Percentiles rank a stretch among this genome's conserved stretches.
Conservation (phyloP, 2,113 vertebrate genomes). For the Trogon melanurus region DNA sequence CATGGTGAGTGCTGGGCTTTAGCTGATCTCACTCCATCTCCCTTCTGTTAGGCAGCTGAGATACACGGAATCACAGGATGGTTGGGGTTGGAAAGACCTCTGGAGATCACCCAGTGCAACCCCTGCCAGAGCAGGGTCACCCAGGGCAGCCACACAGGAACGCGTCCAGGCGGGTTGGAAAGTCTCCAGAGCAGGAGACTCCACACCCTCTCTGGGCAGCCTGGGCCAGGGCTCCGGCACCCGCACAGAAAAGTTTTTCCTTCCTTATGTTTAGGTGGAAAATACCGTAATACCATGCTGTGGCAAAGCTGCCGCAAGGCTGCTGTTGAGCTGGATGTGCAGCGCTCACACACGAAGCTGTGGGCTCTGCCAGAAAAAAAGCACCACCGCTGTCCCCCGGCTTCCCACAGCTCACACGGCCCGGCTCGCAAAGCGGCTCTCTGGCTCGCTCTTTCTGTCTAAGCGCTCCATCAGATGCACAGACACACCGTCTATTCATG, state of each 20-base stretch:
- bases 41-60: neutral
- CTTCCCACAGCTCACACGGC: rapidly evolving
- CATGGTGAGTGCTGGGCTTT: neutral
- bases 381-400: neutral
- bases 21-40: neutral
- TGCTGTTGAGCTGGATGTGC: neutral
- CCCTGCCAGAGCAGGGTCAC: too few species aligned
- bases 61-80: too few species aligned
- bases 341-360: rapidly evolving
- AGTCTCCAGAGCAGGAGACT: too few species aligned
- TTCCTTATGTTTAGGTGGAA: too few species aligned
- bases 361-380: neutral
- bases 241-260: too few species aligned
- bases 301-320: neutral
- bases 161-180: too few species aligned
- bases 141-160: too few species aligned
- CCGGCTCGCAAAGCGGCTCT: neutral
- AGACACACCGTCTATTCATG: neutral
- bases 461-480: neutral
- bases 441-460: neutral
- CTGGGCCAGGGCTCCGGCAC: too few species aligned
- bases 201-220: too few species aligned
- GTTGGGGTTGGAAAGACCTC: too few species aligned
- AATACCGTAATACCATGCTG: too few species aligned
- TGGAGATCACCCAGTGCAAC: too few species aligned